These are phyloP conservation scores for Hephaestus fuliginosus DNA, from an alignment of 2,797 vertebrate genomes.

Conservation along the genomic window DNA sequence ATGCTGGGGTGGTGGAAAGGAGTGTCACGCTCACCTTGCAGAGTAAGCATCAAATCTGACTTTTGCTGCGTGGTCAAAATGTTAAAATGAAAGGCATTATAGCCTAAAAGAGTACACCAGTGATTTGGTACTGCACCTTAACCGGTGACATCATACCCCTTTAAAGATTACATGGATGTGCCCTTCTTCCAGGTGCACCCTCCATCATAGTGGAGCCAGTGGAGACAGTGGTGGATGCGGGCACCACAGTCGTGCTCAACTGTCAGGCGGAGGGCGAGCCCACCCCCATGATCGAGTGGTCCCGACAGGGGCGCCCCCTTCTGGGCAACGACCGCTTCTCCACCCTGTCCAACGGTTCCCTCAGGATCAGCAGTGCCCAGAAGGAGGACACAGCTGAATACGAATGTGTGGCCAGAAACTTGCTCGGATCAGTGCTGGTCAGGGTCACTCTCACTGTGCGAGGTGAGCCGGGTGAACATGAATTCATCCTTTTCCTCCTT, in stretches of 20 bases:
- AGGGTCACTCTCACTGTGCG: constrained; percentile 89
- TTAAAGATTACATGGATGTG: neutral
- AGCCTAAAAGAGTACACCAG: neutral
- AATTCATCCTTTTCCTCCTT: neutral
- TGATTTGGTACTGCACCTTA: neutral
- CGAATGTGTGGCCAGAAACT: constrained; percentile 94
- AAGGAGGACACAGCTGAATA: constrained; percentile 94
- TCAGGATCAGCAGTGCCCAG: constrained; percentile 85
- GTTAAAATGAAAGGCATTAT: neutral
- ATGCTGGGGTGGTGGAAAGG: constrained; percentile 92
- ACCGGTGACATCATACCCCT: neutral
- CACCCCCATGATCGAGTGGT: constrained; percentile 89
- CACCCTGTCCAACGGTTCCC: constrained; percentile 88
- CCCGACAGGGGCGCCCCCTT: constrained; percentile 86
- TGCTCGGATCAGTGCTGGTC: constrained; percentile 91
- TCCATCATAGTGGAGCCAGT: constrained; percentile 88
- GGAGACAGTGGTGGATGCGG: constrained; percentile 88
- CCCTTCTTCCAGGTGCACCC: constrained; percentile 87
- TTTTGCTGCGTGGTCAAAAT: neutral
- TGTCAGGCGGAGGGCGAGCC: constrained; percentile 94
- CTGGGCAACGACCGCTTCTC: constrained; percentile 81
- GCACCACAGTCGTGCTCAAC: constrained; percentile 88
- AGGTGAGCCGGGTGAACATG: constrained; percentile 79
- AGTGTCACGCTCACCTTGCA: constrained; percentile 92
- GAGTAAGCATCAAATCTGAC: constrained; percentile 80